These are phyloP conservation scores for Macaca mulatta DNA, from an alignment of 2,113 vertebrate species.

Conservation along the genomic window DNA sequence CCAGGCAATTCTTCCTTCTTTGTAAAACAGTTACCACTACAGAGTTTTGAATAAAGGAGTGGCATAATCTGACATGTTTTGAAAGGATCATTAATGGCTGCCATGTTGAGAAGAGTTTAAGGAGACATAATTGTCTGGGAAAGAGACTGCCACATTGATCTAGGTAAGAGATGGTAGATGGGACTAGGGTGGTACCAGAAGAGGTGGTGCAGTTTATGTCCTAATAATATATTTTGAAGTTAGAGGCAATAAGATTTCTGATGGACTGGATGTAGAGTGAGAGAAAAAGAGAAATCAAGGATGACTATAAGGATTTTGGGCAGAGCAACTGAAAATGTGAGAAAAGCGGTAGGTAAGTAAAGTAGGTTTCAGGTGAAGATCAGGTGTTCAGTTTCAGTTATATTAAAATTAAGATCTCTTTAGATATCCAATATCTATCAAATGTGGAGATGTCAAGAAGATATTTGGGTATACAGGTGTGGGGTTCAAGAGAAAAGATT, in stretches of 20 bases:
- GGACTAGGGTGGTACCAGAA: background rate
- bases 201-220: background rate
- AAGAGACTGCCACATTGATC: background rate
- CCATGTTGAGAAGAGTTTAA: background rate
- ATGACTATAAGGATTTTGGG: background rate
- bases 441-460: background rate
- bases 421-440: background rate
- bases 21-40: background rate
- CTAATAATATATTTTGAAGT: background rate
- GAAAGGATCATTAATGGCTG: background rate
- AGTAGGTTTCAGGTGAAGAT: background rate
- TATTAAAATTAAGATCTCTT: background rate
- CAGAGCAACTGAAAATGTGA: background rate
- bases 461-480: background rate
- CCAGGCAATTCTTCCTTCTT: background rate
- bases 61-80: background rate
- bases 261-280: background rate
- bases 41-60: background rate
- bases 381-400: background rate
- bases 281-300: background rate
- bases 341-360: background rate
- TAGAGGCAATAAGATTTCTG: background rate
- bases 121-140: background rate
- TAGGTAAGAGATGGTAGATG: background rate
- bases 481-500: background rate